Conservation (phyloP, 2,888 invertebrate genomes). For the Aleiodes testaceus region DNA sequence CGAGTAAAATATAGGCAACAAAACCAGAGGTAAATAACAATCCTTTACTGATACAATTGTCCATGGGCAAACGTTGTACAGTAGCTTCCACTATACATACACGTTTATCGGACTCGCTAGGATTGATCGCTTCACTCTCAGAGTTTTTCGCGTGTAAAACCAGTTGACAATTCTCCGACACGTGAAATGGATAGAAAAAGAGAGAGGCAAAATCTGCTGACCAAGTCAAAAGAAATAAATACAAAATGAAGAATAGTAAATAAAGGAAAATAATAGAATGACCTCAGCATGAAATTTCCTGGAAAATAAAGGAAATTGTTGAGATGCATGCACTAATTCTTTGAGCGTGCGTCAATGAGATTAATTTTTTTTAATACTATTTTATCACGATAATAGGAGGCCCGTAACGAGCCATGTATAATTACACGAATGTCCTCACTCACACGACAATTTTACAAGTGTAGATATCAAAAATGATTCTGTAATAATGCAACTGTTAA, state of each 20-base stretch:
- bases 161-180: conserved; percentile 19
- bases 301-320: conserved; percentile 46
- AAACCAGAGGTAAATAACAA: conserved; percentile 58
- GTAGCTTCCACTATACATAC: background rate
- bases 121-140: conserved; percentile 20
- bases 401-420: conserved; percentile 25
- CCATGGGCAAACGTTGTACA: conserved; percentile 1
- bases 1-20: conserved; percentile 59
- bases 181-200: background rate
- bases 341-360: conserved; percentile 26
- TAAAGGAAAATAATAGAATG: background rate
- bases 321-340: conserved; percentile 43
- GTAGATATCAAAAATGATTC: conserved; percentile 42
- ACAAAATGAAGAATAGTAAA: conserved; percentile 6
- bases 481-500: conserved; percentile 29
- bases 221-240: background rate
- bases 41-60: conserved; percentile 52
- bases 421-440: conserved; percentile 24
- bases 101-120: conserved; percentile 17
- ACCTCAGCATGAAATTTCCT: conserved; percentile 36
- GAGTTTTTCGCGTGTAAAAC: conserved; percentile 12
- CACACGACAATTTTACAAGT: conserved; percentile 34
- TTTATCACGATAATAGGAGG: conserved; percentile 41
- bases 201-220: background rate
- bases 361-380: conserved; percentile 8